Evolutionary conservation across 2,797 vertebrate species (phyloP).

Genomic region (Choloepus didactylus): DNA sequence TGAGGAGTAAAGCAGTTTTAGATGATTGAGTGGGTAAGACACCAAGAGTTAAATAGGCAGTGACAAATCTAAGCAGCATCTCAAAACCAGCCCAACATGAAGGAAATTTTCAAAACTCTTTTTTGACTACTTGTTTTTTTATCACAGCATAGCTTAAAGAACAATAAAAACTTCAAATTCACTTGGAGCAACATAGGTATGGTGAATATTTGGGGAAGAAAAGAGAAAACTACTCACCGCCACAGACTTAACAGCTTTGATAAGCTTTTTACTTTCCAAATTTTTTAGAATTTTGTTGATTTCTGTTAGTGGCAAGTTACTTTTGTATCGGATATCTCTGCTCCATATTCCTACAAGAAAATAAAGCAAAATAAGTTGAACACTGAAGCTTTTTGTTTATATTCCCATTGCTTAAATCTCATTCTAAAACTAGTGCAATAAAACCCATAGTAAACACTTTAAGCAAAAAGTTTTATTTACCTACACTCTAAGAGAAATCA

Average conservation of each 20-base stretch:
- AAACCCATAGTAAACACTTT: not conserved
- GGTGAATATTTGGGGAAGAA: not conserved
- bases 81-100: slow-evolving; percentile 35
- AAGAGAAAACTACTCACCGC: slow-evolving; percentile 92
- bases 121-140: slow-evolving; percentile 47
- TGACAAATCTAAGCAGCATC: not conserved
- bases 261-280: slow-evolving; percentile 98
- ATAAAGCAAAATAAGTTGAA: slow-evolving; percentile 72
- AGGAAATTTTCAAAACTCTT: slow-evolving; percentile 3
- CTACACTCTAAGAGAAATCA: slow-evolving; percentile 12
- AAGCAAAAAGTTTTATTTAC: not conserved
- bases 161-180: slow-evolving; percentile 5
- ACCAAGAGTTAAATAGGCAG: not conserved
- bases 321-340: slow-evolving; percentile 97
- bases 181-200: not conserved
- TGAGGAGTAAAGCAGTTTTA: not conserved
- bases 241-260: slow-evolving; percentile 98
- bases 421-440: slow-evolving; percentile 52
- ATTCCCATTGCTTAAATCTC: not conserved
- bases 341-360: slow-evolving; percentile 96
- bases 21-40: not conserved
- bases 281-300: slow-evolving; percentile 99
- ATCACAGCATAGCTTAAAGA: not conserved
- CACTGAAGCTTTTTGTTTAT: slow-evolving; percentile 27
- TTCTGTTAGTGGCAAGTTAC: slow-evolving; percentile 97